Percentiles rank a stretch among this genome's conserved stretches.
Conservation (phyloP, 2,797 vertebrate genomes). For the Argya squamiceps region DNA sequence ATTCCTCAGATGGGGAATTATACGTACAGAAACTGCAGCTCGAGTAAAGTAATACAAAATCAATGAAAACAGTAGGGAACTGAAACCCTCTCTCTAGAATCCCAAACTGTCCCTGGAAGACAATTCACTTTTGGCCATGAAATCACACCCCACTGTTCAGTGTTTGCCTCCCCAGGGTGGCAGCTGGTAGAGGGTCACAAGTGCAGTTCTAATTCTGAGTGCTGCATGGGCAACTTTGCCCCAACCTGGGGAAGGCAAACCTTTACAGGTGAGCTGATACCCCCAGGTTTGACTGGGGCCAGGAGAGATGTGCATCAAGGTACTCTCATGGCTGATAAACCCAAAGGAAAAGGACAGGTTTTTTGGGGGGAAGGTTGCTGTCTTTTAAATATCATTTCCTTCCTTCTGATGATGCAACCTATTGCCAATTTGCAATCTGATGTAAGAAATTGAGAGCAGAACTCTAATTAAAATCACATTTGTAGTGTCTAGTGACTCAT, state of each 20-base stretch:
- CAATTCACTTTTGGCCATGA: neutral
- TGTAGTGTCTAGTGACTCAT: neutral
- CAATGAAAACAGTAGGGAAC: neutral
- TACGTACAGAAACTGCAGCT: neutral
- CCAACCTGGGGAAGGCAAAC: neutral
- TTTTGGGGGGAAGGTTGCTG: neutral
- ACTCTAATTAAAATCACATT: neutral
- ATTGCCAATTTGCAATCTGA: neutral
- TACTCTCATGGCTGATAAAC: neutral
- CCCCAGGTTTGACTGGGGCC: neutral
- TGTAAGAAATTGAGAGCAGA: neutral
- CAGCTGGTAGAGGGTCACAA: neutral
- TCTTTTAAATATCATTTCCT: neutral
- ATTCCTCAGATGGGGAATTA: neutral
- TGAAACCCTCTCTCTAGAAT: neutral
- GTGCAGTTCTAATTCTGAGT: neutral
- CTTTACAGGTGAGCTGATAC: neutral
- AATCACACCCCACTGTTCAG: neutral
- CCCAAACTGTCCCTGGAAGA: neutral
- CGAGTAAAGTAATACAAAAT: neutral
- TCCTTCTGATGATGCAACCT: neutral
- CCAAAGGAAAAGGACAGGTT: neutral
- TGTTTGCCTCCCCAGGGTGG: neutral
- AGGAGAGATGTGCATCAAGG: neutral
- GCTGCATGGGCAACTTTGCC: neutral